These are phyloP conservation scores for Drosophila seguyi DNA, from an alignment of 1,140 invertebrate genomes.

Conservation along the genomic window DNA sequence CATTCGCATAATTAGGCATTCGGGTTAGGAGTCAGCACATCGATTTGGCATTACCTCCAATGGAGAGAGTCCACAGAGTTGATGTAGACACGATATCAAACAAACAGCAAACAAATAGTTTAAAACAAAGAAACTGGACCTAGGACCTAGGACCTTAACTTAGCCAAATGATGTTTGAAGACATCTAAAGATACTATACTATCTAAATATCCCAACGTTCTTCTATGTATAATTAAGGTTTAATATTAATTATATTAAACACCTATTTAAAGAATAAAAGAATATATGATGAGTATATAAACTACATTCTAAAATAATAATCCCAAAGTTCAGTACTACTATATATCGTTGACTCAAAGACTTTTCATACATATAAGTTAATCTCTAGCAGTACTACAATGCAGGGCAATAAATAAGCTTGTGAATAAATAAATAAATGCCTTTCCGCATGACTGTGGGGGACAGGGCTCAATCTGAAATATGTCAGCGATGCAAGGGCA, in stretches of 20 bases:
- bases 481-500: constrained; percentile 60
- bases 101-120: too few relatives aligned
- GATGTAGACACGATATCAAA: constrained; percentile 21
- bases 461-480: constrained; percentile 58
- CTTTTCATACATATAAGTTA: background rate
- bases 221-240: too few relatives aligned
- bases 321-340: background rate
- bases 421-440: background rate
- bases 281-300: background rate
- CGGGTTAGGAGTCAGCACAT: constrained; percentile 8
- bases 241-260: background rate
- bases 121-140: too few relatives aligned
- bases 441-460: background rate
- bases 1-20: constrained; percentile 56
- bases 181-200: background rate
- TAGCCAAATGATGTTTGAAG: too few relatives aligned
- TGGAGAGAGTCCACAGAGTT: constrained; percentile 46
- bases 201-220: background rate
- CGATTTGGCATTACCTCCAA: constrained; percentile 49
- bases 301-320: background rate
- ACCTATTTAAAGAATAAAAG: background rate
- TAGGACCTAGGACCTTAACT: too few relatives aligned
- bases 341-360: background rate
- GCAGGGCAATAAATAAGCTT: background rate
- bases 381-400: background rate